Conservation (phyloP, 2,113 vertebrate species). For the Atrichornis clamosus region DNA sequence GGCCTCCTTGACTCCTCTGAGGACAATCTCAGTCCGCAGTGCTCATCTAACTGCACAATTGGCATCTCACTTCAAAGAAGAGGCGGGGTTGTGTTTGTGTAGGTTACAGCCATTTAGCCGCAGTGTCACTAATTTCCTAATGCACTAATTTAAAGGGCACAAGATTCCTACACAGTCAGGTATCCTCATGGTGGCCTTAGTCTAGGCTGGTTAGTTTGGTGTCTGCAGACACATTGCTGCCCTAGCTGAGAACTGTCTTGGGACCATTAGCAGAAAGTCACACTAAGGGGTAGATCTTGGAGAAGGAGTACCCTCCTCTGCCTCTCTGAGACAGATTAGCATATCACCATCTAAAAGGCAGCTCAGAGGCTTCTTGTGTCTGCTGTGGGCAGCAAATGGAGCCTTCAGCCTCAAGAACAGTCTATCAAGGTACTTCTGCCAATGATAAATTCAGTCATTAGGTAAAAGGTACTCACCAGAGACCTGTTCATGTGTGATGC, state of each 20-base stretch:
- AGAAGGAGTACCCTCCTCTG: not conserved
- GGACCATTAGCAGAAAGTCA: not conserved
- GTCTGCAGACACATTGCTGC: not conserved
- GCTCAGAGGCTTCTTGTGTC: not conserved
- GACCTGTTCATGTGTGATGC: not conserved
- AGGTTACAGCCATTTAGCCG: not conserved
- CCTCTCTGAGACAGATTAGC: not conserved
- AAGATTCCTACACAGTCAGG: not conserved
- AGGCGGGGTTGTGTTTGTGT: not conserved
- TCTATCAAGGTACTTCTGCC: not conserved
- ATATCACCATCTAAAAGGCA: not conserved
- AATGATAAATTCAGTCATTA: not conserved
- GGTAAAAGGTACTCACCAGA: not conserved
- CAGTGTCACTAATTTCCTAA: not conserved
- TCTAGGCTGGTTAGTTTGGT: not conserved
- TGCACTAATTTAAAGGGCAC: not conserved
- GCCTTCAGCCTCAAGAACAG: not conserved
- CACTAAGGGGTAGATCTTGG: not conserved
- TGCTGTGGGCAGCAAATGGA: not conserved
- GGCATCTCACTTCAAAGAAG: not conserved
- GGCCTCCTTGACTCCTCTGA: not conserved
- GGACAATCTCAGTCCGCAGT: not conserved
- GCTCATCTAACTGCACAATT: rapidly evolving
- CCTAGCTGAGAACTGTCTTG: not conserved
- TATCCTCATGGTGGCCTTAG: not conserved